A percentile compares a stretch with the other conserved stretches of the same genome.
Conservation (phyloP, 53 echinoderm and acorn worm species). For the Apostichopus leukothele region DNA sequence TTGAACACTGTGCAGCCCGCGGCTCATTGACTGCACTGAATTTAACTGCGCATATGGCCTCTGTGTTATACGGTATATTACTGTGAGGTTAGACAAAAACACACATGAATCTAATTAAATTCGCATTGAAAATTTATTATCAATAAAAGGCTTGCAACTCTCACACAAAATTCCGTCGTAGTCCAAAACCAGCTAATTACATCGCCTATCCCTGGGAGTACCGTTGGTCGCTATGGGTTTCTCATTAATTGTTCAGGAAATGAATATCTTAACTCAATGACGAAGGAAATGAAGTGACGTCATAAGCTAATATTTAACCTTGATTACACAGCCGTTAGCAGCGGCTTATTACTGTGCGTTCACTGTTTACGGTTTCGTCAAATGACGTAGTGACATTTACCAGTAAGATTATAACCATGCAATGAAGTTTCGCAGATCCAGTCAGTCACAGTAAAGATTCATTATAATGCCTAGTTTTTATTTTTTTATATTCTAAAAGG, state of each 20-base stretch:
- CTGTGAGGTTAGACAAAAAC: no score
- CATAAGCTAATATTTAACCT: constrained; percentile 19
- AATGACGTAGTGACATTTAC: neutral
- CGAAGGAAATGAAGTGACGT: constrained; percentile 42
- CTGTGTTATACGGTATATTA: no score
- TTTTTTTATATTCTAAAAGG: no score
- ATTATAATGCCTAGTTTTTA: no score
- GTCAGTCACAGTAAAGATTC: no score
- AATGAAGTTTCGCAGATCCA: no score
- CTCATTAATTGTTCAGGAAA: constrained; percentile 35
- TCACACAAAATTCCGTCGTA: neutral
- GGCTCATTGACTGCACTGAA: no score
- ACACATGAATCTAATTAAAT: no score
- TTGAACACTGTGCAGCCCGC: no score
- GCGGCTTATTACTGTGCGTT: neutral
- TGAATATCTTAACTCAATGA: constrained; percentile 23
- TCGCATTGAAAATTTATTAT: neutral
- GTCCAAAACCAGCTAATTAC: neutral
- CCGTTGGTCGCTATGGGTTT: neutral
- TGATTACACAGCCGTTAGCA: neutral
- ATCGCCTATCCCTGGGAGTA: neutral
- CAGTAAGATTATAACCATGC: neutral
- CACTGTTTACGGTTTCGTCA: neutral
- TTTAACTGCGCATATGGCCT: no score
- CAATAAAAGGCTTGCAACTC: neutral